Base-by-base conservation (phyloP, 2,797 vertebrate genomes). In the Neopelma chrysocephalum region DNA sequence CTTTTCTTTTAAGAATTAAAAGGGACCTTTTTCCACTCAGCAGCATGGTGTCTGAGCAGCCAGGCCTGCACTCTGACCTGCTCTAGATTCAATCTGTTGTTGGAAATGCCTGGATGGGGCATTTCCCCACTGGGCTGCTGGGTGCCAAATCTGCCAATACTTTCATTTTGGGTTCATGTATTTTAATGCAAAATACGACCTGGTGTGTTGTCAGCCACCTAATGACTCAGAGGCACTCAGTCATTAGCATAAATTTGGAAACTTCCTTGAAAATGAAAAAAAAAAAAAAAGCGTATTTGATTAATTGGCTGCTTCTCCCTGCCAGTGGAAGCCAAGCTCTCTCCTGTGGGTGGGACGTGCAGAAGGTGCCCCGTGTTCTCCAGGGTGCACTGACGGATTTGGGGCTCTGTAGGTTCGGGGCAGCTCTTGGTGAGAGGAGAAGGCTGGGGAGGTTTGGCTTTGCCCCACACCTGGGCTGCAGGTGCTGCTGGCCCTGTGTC, bases 1-100 rank as follows among this genome's bases (percentile, higher is more conserved):
- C 93, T 96, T 97, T 95, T 87, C 84, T 96, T 96, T 92, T 57
- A 89, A 88, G 92, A 93, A 89, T 88, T 84, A 84, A 96, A 95
- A 87, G 50, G 87, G 79, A 84, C 80, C 42, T 91, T 62, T 62
- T 84, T 91, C 72, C 72, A 64, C 56, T 65, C 16, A 45, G 36
- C 73, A 42, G 27, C 68, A 65, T 65, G 87, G 76, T 38, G 72
- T 57, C 76, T 87, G 70, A 82, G 71, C 68, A 79, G 82, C 88
- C 96, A 96, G 92, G 85, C 64, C 86, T 6, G 2, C 57, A 56
- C 71, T 77, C 81, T n/a, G 76, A 70, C 69, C 84, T 62, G 70
- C 50, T 92, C 82, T 56, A 64, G 89, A 82, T 72, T 79, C 61
- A 61, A 66, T 75, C 69, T 78, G 13, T 90, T 78, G 68, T 56